Evolutionary conservation across 2,113 vertebrate species (phyloP).

Genomic region (Vidua macroura): DNA sequence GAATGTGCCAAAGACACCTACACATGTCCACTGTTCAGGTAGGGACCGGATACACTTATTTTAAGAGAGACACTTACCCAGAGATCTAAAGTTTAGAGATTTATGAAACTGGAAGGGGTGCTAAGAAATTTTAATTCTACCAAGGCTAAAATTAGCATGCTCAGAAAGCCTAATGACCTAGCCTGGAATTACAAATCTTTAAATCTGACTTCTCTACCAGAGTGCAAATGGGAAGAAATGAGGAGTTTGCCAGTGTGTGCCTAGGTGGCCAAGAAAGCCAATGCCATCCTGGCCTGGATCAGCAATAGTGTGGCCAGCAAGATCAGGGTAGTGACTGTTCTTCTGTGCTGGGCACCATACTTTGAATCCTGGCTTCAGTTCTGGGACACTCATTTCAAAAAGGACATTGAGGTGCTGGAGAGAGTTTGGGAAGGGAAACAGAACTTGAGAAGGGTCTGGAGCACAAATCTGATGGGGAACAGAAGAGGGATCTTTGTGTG

Average conservation of each 20-base stretch:
- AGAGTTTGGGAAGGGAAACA: neutral
- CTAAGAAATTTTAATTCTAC: neutral
- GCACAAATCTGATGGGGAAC: neutral
- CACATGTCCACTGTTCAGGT: rapidly evolving
- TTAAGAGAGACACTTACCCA: neutral
- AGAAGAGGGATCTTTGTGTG: neutral
- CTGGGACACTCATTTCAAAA: neutral
- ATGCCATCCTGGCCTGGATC: neutral
- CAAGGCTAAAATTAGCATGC: neutral
- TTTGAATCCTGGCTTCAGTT: neutral
- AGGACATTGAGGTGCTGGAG: neutral
- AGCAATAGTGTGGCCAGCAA: neutral
- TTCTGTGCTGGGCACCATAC: neutral
- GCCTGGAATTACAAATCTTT: neutral
- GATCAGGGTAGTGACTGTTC: neutral
- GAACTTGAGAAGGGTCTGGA: neutral
- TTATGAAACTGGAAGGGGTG: neutral
- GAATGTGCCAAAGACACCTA: neutral
- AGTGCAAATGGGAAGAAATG: neutral
- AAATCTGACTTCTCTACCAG: neutral
- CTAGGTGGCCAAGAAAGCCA: neutral
- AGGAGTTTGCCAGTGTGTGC: neutral
- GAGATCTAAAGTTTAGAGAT: neutral
- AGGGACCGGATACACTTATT: neutral
- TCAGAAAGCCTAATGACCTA: neutral